These are phyloP conservation scores for Protomyctophum bolini DNA, from an alignment of 2,113 vertebrate genomes.

Conservation along the genomic window DNA sequence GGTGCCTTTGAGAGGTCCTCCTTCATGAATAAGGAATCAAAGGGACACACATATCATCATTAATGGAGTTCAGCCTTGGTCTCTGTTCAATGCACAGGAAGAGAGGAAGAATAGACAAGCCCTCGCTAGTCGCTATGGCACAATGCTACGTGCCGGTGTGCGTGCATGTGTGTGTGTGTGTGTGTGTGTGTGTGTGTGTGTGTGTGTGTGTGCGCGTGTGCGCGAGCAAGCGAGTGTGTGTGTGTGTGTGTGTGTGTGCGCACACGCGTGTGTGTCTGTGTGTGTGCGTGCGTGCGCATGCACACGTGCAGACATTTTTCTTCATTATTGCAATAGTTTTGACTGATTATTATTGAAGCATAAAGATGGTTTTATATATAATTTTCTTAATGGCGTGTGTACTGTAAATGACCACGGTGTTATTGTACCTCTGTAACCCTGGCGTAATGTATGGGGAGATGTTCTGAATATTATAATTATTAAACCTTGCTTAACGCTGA, in stretches of 20 bases:
- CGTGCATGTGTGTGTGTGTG: not conserved
- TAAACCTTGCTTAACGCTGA: too few relatives aligned
- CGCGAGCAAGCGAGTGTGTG: not conserved
- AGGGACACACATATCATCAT: not conserved
- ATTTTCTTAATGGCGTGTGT: too few relatives aligned
- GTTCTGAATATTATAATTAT: too few relatives aligned
- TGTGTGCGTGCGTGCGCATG: not conserved
- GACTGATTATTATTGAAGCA: too few relatives aligned
- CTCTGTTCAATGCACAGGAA: conserved; percentile 29
- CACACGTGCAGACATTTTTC: too few relatives aligned
- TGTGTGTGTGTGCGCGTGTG: conserved; percentile 27
- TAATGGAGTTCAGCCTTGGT: not conserved
- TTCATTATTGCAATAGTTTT: too few relatives aligned
- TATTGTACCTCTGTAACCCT: too few relatives aligned
- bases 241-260: not conserved
- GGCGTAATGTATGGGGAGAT: too few relatives aligned
- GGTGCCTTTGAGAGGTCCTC: not conserved
- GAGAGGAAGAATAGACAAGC: conserved; percentile 25
- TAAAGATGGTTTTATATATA: too few relatives aligned
- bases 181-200: conserved; percentile 8
- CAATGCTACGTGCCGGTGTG: conserved; percentile 14
- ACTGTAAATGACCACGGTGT: too few relatives aligned
- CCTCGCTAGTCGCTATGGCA: conserved; percentile 34
- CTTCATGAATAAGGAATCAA: conserved; percentile 20
- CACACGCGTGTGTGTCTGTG: not conserved